phyloP scores from a whole-genome alignment of 2,888 invertebrate genomes.

The Aproaerema taeniolella region DNA sequence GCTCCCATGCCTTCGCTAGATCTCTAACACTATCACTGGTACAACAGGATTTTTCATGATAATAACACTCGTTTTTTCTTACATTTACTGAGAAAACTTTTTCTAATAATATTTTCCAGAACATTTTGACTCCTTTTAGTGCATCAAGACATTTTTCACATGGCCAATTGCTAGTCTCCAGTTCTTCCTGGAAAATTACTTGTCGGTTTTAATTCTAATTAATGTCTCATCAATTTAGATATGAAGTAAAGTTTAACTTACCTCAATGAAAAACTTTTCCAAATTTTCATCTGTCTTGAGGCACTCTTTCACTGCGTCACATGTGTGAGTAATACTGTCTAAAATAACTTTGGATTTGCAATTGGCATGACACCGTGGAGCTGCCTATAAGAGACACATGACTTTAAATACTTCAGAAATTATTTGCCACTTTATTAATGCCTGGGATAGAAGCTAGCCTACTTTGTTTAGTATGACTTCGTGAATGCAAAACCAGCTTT shows the following conservation, averaged over 20 bases:
- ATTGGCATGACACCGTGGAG: conserved; percentile 52
- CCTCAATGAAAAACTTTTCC: conserved; percentile 57
- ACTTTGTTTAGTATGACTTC: no score
- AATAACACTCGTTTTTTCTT: conserved; percentile 31
- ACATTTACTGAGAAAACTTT: conserved; percentile 50
- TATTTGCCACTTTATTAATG: no score
- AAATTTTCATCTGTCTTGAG: conserved; percentile 43
- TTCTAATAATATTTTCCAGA: conserved; percentile 61
- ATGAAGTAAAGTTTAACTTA: conserved; percentile 27
- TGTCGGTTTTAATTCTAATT: conserved; percentile 25
- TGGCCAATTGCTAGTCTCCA: conserved; percentile 64
- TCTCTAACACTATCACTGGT: conserved; percentile 35
- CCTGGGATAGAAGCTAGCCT: no score
- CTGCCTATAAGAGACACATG: conserved; percentile 33
- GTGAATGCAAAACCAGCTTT: no score
- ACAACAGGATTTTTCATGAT: conserved; percentile 21
- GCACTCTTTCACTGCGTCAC: conserved; percentile 51
- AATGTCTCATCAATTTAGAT: neutral
- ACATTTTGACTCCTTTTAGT: conserved; percentile 62
- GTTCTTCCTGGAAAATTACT: conserved; percentile 45
- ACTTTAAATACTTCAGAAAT: neutral
- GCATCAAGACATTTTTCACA: conserved; percentile 60
- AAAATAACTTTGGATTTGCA: conserved; percentile 59
- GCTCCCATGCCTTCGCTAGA: conserved; percentile 49
- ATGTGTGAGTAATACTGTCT: conserved; percentile 54